Conservation (phyloP, 2,888 invertebrate species). For the Leistus spinibarbis region DNA sequence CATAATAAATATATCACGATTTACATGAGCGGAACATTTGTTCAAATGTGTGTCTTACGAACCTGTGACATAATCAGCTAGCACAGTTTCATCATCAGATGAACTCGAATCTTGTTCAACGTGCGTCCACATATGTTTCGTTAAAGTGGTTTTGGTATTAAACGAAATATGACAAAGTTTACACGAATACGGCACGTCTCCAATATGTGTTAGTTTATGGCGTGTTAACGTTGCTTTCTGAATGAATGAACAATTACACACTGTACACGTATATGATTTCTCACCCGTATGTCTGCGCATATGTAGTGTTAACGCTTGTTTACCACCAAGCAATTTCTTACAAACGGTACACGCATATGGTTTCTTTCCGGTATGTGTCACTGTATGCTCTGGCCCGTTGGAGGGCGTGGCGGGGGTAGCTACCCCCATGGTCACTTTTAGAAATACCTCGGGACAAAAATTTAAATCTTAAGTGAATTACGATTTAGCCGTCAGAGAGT, state of each 20-base stretch:
- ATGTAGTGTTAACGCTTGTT: neutral
- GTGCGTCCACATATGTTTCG: neutral
- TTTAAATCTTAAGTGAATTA: too few relatives aligned
- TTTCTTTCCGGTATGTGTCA: neutral
- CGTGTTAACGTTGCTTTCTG: neutral
- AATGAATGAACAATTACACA: neutral
- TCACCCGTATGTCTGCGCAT: neutral
- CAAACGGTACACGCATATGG: neutral
- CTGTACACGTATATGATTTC: neutral
- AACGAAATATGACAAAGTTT: neutral
- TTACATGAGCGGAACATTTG: too few relatives aligned
- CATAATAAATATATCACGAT: too few relatives aligned
- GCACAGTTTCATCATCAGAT: too few relatives aligned
- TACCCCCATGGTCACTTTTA: too few relatives aligned
- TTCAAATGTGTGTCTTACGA: too few relatives aligned
- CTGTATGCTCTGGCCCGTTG: too few relatives aligned
- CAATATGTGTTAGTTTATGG: neutral
- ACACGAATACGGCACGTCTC: neutral
- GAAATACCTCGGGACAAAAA: too few relatives aligned
- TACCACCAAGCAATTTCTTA: neutral
- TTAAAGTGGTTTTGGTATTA: neutral
- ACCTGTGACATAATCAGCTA: too few relatives aligned
- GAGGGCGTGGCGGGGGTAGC: too few relatives aligned
- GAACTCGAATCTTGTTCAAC: too few relatives aligned
- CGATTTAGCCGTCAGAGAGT: too few relatives aligned